A percentile compares a stretch with the other conserved stretches of the same genome.
Evolutionary conservation across 2,113 vertebrate genomes (phyloP).

Genomic region (Heterochromis multidens): DNA sequence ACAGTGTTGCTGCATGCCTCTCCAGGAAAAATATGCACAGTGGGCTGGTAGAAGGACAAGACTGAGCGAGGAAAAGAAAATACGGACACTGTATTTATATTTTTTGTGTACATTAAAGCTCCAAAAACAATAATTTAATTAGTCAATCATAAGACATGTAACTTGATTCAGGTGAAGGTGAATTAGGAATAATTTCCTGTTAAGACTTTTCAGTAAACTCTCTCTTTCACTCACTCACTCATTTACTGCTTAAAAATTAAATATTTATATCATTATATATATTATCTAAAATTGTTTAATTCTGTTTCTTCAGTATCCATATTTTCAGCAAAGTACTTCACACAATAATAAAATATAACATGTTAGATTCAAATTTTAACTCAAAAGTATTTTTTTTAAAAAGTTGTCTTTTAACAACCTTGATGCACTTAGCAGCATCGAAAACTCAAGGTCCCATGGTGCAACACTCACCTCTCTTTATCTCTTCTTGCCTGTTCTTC

Average conservation of each 20-base stretch:
- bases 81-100: not conserved
- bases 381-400: not conserved
- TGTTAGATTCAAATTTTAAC: not conserved
- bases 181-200: not conserved
- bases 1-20: too few relatives aligned
- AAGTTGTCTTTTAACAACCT: not conserved
- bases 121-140: not conserved
- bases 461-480: conserved; percentile 80
- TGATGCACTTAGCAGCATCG: not conserved
- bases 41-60: not conserved
- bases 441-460: not conserved
- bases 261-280: too few relatives aligned
- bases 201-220: not conserved
- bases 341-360: not conserved
- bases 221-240: not conserved
- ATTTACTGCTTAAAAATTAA: not conserved
- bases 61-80: not conserved
- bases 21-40: not conserved
- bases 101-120: not conserved
- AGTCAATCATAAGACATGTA: not conserved
- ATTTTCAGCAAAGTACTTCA: not conserved
- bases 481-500: conserved; percentile 84
- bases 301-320: not conserved
- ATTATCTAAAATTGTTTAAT: not conserved
- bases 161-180: not conserved